Evolutionary conservation across 1,140 invertebrate species (phyloP).

Genomic region (Drosophila novamexicana): DNA sequence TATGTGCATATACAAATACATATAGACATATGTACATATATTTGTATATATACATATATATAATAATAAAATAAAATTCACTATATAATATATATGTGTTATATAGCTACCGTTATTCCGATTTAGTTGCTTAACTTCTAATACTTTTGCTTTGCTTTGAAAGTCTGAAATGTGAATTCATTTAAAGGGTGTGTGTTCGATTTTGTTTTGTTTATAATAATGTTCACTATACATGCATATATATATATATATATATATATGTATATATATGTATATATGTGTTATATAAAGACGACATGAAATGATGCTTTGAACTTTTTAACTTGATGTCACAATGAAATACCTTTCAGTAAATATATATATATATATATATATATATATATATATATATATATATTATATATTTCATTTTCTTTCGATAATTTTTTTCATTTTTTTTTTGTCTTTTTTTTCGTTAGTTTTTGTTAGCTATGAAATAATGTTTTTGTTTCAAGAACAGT

Average conservation of each 20-base stretch:
- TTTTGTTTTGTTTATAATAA: conserved; percentile 4
- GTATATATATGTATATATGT: not conserved
- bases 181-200: conserved; percentile 54
- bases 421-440: not conserved
- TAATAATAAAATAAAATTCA: conserved; percentile 65
- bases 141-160: conserved; percentile 66
- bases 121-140: conserved; percentile 39
- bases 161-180: conserved; percentile 80
- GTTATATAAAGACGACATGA: conserved; percentile 71
- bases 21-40: conserved; percentile 16
- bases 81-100: conserved; percentile 46
- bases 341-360: conserved; percentile 29
- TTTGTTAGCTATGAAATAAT: conserved; percentile 24
- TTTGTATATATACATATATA: conserved; percentile 22
- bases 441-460: conserved; percentile 35
- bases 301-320: conserved; percentile 76
- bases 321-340: conserved; percentile 48
- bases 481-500: conserved; percentile 20
- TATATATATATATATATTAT: not conserved
- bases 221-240: conserved; percentile 49
- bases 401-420: conserved; percentile 10
- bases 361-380: not conserved
- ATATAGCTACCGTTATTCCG: conserved; percentile 18
- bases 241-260: conserved; percentile 27
- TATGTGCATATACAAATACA: conserved; percentile 20